Evolutionary conservation across 2,888 invertebrate species (phyloP).

Genomic region (Papilio protenor): DNA sequence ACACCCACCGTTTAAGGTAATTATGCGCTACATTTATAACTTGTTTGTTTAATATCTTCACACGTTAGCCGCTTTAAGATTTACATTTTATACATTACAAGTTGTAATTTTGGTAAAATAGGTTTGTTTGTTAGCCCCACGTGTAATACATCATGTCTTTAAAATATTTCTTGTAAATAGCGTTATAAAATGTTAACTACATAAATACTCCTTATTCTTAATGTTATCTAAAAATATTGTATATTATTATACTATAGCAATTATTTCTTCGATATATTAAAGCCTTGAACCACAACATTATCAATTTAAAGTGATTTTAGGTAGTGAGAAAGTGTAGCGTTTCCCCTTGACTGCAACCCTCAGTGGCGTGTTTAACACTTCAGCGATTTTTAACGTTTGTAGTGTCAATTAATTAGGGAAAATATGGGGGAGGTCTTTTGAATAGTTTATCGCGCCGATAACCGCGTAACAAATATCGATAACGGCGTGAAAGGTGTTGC

Average conservation of each 20-base stretch:
- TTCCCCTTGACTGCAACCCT: conserved; percentile 53
- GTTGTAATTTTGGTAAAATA: conserved; percentile 21
- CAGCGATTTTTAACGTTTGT: conserved; percentile 71
- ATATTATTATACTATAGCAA: background rate
- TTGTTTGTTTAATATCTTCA: conserved; percentile 69
- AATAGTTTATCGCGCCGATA: conserved; percentile 49
- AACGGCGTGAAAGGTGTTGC: conserved; percentile 61
- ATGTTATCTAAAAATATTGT: background rate
- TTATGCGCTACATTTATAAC: conserved; percentile 75
- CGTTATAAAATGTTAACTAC: background rate
- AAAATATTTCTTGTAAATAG: background rate
- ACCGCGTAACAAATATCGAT: conserved; percentile 58
- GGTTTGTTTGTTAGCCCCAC: conserved; percentile 10
- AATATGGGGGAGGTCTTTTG: conserved; percentile 54
- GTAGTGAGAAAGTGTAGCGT: conserved; percentile 20
- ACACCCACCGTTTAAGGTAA: conserved; percentile 68
- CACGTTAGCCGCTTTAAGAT: conserved; percentile 56
- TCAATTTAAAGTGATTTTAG: conserved; percentile 21
- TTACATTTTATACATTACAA: conserved; percentile 46
- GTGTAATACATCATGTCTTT: background rate
- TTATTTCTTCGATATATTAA: background rate
- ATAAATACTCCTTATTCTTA: background rate
- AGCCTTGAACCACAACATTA: background rate
- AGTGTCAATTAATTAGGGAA: conserved; percentile 75
- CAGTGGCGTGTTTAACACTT: conserved; percentile 66